phyloP scores from a whole-genome alignment of 2,113 vertebrate species.

The Gallinago paraguaiae region DNA sequence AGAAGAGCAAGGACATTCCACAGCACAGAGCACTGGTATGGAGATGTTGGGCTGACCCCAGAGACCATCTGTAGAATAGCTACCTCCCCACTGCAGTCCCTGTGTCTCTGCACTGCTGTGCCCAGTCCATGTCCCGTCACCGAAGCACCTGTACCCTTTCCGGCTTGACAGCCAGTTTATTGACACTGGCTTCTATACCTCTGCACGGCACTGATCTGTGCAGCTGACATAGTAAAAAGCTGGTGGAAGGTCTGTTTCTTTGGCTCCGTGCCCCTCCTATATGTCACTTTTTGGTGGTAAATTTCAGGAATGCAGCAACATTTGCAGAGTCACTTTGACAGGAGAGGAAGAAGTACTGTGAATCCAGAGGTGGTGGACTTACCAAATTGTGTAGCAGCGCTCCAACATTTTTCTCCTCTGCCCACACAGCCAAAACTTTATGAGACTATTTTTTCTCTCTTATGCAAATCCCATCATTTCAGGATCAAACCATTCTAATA shows the following conservation, averaged over 20 bases:
- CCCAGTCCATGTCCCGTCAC: neutral
- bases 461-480: neutral
- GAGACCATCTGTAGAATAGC: neutral
- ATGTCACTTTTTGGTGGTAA: neutral
- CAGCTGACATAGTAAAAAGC: rapidly evolving
- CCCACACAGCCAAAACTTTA: neutral
- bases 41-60: neutral
- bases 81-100: neutral
- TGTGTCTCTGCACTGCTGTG: neutral
- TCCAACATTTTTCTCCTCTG: neutral
- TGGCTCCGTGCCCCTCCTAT: neutral
- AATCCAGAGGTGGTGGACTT: neutral
- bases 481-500: neutral
- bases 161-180: neutral
- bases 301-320: neutral
- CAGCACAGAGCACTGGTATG: neutral
- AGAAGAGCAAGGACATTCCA: neutral
- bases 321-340: neutral
- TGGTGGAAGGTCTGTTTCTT: neutral
- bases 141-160: neutral
- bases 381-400: neutral
- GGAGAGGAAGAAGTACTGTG: neutral
- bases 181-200: neutral
- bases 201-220: neutral
- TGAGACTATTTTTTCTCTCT: neutral